phyloP scores from a whole-genome alignment of 2,797 vertebrate species.

The Pipistrellus kuhlii region DNA sequence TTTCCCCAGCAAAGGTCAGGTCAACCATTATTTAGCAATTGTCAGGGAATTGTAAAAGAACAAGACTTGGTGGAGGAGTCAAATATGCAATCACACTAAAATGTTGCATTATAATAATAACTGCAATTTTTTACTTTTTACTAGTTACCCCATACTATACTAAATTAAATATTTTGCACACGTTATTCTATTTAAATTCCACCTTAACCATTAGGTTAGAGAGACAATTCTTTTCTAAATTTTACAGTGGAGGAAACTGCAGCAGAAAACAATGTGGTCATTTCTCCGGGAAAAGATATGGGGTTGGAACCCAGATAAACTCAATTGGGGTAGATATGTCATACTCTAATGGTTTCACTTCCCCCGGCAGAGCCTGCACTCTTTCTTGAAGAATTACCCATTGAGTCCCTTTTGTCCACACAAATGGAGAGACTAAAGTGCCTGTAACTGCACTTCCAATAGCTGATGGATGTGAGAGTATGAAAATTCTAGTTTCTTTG shows the following conservation, averaged over 20 bases:
- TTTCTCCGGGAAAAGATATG: constrained; percentile 33
- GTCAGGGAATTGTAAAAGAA: neutral
- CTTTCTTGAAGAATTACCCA: neutral
- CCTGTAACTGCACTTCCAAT: neutral
- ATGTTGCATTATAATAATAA: neutral
- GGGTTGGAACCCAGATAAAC: neutral
- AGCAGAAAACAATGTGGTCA: neutral
- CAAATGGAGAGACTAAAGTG: neutral
- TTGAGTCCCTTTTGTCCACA: neutral
- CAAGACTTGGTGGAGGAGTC: neutral
- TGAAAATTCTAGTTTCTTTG: neutral
- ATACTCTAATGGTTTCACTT: neutral
- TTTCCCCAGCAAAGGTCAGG: neutral
- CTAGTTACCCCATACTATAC: neutral
- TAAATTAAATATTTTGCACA: constrained; percentile 22
- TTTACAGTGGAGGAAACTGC: constrained; percentile 23
- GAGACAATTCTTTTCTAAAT: constrained; percentile 32
- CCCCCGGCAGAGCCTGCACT: neutral
- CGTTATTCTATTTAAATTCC: neutral
- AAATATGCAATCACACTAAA: neutral
- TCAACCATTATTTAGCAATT: constrained; percentile 49
- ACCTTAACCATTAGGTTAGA: neutral
- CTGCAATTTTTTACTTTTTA: neutral
- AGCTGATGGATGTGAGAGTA: neutral
- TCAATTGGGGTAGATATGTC: neutral